These are phyloP conservation scores for Xylota sylvarum DNA, from an alignment of 2,888 invertebrate species.

Conservation along the genomic window DNA sequence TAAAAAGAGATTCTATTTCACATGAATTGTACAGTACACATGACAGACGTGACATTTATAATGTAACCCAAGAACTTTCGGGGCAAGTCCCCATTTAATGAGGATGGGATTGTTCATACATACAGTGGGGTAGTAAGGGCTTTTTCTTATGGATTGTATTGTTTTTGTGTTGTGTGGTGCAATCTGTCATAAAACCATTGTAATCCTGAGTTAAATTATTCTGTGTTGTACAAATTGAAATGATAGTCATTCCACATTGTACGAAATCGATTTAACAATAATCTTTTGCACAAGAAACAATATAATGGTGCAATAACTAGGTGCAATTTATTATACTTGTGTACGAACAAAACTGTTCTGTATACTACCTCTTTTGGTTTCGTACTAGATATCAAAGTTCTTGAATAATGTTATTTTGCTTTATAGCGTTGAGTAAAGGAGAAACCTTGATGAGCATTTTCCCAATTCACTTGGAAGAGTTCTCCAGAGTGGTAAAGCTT, in stretches of 20 bases:
- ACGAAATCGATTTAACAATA: not conserved
- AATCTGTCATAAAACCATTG: slow-evolving; percentile 17
- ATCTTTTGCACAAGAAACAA: not conserved
- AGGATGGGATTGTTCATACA: slow-evolving; percentile 1
- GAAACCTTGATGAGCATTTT: no score
- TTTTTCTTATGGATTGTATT: slow-evolving; percentile 1
- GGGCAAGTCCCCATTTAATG: slow-evolving; percentile 1
- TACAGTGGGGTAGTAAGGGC: not conserved
- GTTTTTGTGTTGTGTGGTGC: not conserved
- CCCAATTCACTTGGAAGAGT: no score
- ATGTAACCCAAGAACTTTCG: slow-evolving; percentile 18
- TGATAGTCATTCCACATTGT: not conserved
- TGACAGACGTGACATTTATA: not conserved
- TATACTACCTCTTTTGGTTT: no score
- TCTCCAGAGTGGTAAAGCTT: no score
- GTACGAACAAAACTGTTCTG: no score
- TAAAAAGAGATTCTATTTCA: slow-evolving; percentile 17
- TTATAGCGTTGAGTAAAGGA: no score
- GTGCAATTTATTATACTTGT: no score
- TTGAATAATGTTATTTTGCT: no score
- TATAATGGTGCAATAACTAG: no score
- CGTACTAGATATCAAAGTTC: no score
- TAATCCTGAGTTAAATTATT: not conserved
- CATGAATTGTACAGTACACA: not conserved
- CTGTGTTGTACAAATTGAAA: not conserved